Conservation (phyloP, 2,888 invertebrate genomes). For the Entomobrya multifasciata region DNA sequence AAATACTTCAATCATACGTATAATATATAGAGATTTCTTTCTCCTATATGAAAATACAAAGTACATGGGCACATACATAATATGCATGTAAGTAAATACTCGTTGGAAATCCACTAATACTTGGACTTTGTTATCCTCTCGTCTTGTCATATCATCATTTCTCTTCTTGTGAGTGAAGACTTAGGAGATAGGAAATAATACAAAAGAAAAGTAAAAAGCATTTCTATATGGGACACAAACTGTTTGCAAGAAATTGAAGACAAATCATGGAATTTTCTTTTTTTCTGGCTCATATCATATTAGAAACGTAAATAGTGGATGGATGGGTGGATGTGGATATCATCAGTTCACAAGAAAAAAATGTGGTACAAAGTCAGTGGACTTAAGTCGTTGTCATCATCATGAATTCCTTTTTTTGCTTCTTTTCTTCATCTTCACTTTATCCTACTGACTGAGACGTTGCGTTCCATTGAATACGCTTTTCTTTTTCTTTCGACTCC, state of each 20-base stretch:
- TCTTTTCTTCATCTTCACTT: slow-evolving; percentile 25
- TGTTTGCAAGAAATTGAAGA: background rate
- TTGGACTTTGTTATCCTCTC: slow-evolving; percentile 61
- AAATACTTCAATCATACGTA: background rate
- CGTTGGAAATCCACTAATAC: slow-evolving; percentile 61
- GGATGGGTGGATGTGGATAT: slow-evolving; percentile 4
- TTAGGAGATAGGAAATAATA: slow-evolving; percentile 24
- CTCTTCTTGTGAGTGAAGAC: slow-evolving; percentile 30
- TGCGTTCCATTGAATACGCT: background rate
- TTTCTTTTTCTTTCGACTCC: background rate
- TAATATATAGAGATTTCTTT: no score
- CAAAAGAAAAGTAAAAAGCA: background rate
- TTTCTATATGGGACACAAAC: slow-evolving; percentile 1
- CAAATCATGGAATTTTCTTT: slow-evolving; percentile 68
- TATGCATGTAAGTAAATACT: slow-evolving; percentile 55
- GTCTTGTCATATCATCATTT: slow-evolving; percentile 47
- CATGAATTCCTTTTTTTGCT: slow-evolving; percentile 44
- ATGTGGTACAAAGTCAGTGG: slow-evolving; percentile 58
- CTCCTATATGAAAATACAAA: no score
- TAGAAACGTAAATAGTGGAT: slow-evolving; percentile 50
- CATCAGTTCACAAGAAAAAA: slow-evolving; percentile 32
- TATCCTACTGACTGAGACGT: slow-evolving; percentile 33
- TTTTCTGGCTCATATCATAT: slow-evolving; percentile 71
- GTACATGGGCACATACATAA: background rate
- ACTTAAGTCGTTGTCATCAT: slow-evolving; percentile 64